phyloP scores from a whole-genome alignment of 2,113 vertebrate genomes.

The Litocranius walleri region DNA sequence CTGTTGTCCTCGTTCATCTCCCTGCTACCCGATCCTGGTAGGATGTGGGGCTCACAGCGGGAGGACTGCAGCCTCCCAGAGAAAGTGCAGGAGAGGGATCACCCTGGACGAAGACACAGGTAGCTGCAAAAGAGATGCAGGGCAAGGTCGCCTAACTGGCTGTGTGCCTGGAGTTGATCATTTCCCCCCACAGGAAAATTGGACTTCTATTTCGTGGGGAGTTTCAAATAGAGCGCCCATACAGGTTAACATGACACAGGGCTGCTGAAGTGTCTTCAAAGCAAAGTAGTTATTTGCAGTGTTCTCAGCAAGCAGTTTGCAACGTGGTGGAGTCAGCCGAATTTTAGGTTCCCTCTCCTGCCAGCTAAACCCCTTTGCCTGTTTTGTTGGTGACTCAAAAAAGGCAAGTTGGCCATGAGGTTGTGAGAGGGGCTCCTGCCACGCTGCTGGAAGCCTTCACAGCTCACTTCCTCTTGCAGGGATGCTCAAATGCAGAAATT shows the following conservation, averaged over 20 bases:
- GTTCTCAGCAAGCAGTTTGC: not conserved
- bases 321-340: slow-evolving; percentile 33
- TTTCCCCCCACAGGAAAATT: not conserved
- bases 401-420: not conserved
- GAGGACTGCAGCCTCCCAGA: not conserved
- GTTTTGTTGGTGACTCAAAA: not conserved
- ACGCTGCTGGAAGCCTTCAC: fast-evolving
- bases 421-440: not conserved
- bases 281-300: not conserved
- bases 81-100: not conserved
- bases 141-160: not conserved
- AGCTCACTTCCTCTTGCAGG: not conserved
- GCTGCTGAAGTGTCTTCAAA: slow-evolving; percentile 30
- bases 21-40: not conserved
- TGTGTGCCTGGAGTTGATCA: fast-evolving
- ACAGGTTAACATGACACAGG: not conserved
- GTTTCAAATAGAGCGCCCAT: not conserved
- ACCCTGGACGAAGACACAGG: not conserved
- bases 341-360: slow-evolving; percentile 42
- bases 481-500: not conserved
- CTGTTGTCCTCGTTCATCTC: not conserved
- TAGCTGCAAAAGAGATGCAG: not conserved
- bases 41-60: not conserved
- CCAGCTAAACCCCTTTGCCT: not conserved
- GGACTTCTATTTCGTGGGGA: not conserved